A percentile compares a stretch with the other conserved stretches of the same genome.
These are phyloP conservation scores for Trematomus bernacchii DNA, from an alignment of 2,797 vertebrate species.

Conservation along the genomic window DNA sequence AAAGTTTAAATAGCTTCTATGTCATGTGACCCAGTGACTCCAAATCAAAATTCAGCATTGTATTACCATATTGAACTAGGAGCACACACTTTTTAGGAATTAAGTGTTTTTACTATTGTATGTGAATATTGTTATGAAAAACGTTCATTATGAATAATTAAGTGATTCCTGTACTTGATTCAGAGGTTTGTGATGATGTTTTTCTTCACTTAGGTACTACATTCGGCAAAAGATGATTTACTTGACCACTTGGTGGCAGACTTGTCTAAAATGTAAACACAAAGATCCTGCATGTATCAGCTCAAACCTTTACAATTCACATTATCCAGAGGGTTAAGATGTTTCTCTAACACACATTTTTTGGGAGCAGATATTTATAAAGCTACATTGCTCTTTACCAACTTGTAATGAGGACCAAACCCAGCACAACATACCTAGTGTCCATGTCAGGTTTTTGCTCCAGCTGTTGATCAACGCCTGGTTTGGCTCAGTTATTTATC, in stretches of 20 bases:
- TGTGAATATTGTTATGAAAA: too few relatives aligned
- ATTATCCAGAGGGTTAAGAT: neutral
- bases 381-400: neutral
- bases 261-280: conserved; percentile 27
- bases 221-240: neutral
- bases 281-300: neutral
- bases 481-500: conserved; percentile 44
- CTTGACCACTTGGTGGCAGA: conserved; percentile 68
- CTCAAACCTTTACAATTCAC: neutral
- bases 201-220: neutral
- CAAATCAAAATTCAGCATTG: too few relatives aligned
- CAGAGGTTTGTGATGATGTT: neutral
- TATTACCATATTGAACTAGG: too few relatives aligned
- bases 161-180: neutral
- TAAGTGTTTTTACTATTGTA: too few relatives aligned
- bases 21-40: too few relatives aligned
- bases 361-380: neutral
- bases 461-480: conserved; percentile 22
- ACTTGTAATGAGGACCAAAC: neutral
- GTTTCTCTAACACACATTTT: neutral
- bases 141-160: neutral
- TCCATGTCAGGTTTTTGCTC: conserved; percentile 34
- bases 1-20: too few relatives aligned
- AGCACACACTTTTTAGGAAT: too few relatives aligned
- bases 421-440: neutral